Base-by-base conservation (phyloP, 2,888 invertebrate species). In the Lottia scabra region DNA sequence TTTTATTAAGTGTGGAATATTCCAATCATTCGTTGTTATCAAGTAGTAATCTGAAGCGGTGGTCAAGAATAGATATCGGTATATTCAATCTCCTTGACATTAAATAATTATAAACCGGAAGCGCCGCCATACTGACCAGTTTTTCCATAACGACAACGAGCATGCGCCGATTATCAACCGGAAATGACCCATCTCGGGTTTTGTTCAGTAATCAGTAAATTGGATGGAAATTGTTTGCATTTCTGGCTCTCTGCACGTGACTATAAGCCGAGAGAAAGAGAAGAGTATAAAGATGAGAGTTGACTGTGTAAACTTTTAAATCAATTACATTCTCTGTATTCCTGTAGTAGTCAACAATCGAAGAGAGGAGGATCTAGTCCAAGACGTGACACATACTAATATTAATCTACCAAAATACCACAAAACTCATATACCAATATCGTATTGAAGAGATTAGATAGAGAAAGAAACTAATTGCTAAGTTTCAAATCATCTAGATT, bases 131-230 rank as follows among this genome's bases (percentile, higher is more conserved):
- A 15, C 56, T 56, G 56, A 23, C 23, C 56, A 56, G 19, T 13
- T 12, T 23, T 6, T 19, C 56, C 19, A 23, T 56, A 56, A 56
- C 56, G 56, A 56, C 56, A 8, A 56, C 23, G 56, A 56, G 56
- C 56, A 56, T 56, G 56, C 56, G 56, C 56, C 56, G 56, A 56
- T 56, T 56, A 56, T 23, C 19, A 56, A 56, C 19, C 56, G 56
- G 56, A 56, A 56, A 56, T 56, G 19, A 56, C 19, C 56, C 23
- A 23, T 56, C 56, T 56, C 56, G 56, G 23, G 56, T 56, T 56
- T 56, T 56, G 56, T 56, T 56, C 56, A 23, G 56, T 56, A 56
- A 56, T 56, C 56, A 56, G 56, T 56, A 56, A 56, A 56, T 56
- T 56, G 56, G 56, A 56, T 19, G 56, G 56, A 56, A 56, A 56